Base-by-base conservation (phyloP, 2,888 invertebrate genomes). In the Lagria hirta region DNA sequence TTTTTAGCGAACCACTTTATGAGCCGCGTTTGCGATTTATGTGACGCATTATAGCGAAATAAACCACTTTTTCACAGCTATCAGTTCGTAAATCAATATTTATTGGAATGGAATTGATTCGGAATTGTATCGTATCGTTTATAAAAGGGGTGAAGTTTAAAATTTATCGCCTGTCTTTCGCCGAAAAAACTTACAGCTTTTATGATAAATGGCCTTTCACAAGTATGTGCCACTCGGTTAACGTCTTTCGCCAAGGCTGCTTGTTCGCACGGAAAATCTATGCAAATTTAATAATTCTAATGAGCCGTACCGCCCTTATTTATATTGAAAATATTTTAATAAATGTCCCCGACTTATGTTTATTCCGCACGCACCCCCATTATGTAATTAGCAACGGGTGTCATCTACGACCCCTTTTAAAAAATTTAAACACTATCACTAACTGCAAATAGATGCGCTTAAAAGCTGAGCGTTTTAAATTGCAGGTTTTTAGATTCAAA, bases 11-110 rank as follows among this genome's bases (percentile, higher is more conserved):
- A 29, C 27, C 24, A 12, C 32, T 30, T 23, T 30, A 26, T 23
- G 40, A 26, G 14, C 33, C 32, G 29, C 35, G 43, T 33, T 27
- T 18, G 12, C 29, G 57, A 66, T 66, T 66, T 66, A 66, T 64
- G 63, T 61, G 66, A 64, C 65, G 57, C 57, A 55, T 66, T 66
- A 68, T 65, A 63, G 65, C 61, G 56, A 66, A 68, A 68, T 68
- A 66, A 68, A 65, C 62, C 58, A 66, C 64, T 65, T 66, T 58
- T 63, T 58, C 55, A 52, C 55, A 51, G 57, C 61, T 52, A 61
- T 62, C 61, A 66, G 65, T 68, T 57, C 66, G 68, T 68, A 68
- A 68, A 68, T 68, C 68, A 68, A 65, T 64, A 65, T 66, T 68
- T 68, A 68, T 68, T 61, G 66, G 61, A 52, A 57, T 55, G 62